Evolutionary conservation across 1,140 invertebrate genomes (phyloP).

Genomic region (Melanaphis sacchari): DNA sequence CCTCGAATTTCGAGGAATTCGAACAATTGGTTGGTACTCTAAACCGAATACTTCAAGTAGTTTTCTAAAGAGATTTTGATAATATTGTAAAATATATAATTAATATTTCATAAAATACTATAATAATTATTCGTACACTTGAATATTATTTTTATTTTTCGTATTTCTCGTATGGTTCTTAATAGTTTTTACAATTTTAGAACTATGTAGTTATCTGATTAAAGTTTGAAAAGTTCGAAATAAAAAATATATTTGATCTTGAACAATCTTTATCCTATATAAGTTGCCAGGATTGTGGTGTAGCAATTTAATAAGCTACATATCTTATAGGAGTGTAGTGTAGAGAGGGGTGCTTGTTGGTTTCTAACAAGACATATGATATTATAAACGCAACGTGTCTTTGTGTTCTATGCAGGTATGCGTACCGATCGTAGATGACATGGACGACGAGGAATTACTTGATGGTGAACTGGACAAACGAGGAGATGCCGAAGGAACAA

Average conservation of each 20-base stretch:
- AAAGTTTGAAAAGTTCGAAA: not conserved
- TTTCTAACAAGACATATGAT: too few species aligned
- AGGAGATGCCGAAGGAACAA: not conserved
- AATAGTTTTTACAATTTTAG: not conserved
- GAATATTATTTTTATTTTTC: too few species aligned
- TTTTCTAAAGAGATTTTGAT: too few species aligned
- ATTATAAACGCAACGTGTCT: not conserved
- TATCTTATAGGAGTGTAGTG: too few species aligned
- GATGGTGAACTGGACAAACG: not conserved
- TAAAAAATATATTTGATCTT: not conserved
- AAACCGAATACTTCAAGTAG: too few species aligned
- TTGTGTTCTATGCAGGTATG: not conserved
- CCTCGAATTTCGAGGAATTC: not conserved
- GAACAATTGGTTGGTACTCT: too few species aligned
- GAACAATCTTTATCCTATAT: too few species aligned
- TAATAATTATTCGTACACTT: too few species aligned
- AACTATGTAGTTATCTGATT: not conserved
- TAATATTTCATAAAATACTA: too few species aligned
- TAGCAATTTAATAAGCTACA: not conserved
- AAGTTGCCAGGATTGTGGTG: too few species aligned
- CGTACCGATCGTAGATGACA: not conserved
- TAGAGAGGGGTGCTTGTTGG: too few species aligned
- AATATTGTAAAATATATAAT: too few species aligned
- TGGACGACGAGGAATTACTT: slow-evolving; percentile 4
- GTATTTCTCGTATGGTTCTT: not conserved